A percentile compares a stretch with the other conserved stretches of the same genome.
Evolutionary conservation across 2,797 vertebrate genomes (phyloP).

Genomic region (Chiroxiphia lanceolata): DNA sequence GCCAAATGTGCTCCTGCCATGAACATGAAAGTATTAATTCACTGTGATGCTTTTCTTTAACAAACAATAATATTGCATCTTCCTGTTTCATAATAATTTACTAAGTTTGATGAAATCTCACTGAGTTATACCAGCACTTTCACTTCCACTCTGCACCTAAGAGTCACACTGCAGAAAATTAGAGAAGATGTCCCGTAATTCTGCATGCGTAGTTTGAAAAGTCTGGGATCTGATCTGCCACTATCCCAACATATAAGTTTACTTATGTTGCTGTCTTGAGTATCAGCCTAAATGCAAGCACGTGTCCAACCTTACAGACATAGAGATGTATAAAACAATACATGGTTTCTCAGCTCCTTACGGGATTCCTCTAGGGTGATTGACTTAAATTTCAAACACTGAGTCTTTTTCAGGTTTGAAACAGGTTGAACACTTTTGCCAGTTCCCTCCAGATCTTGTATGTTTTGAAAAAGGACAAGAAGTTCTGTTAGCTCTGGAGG

Average conservation of each 20-base stretch:
- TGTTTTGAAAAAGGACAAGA: neutral
- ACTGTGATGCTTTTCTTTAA: neutral
- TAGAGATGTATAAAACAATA: too few species aligned
- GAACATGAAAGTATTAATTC: neutral
- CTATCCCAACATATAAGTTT: neutral
- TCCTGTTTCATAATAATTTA: neutral
- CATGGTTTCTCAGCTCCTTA: neutral
- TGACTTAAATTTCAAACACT: neutral
- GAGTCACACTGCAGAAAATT: neutral
- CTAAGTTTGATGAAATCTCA: neutral
- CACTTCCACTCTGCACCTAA: neutral
- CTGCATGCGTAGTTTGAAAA: neutral
- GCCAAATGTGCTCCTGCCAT: neutral
- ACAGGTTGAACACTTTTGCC: neutral
- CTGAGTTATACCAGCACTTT: neutral
- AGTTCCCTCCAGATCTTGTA: neutral
- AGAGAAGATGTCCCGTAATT: neutral
- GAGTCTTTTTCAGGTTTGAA: neutral
- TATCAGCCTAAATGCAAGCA: neutral
- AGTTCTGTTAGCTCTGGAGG: neutral
- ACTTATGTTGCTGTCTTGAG: neutral
- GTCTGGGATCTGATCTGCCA: neutral
- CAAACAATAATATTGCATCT: neutral
- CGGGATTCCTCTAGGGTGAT: neutral
- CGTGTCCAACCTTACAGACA: neutral